These are phyloP conservation scores for Pungitius pungitius DNA, from an alignment of 2,113 vertebrate species.

Conservation along the genomic window DNA sequence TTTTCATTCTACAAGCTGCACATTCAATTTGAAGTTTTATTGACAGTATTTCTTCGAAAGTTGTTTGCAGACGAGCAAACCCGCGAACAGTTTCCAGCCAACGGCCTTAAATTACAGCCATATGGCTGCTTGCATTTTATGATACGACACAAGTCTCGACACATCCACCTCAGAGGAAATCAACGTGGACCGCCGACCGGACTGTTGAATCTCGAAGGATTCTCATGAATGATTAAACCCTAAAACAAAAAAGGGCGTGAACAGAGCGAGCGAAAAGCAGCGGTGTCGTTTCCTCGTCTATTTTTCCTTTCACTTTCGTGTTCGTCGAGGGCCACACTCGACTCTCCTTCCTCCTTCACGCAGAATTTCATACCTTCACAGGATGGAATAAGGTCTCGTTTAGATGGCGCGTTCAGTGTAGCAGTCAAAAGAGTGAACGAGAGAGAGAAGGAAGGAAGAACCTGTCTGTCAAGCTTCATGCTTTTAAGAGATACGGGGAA, in stretches of 20 bases:
- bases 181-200: not conserved
- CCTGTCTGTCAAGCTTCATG: not conserved
- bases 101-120: constrained; percentile 15
- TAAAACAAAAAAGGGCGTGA: not conserved
- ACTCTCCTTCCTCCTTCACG: not conserved
- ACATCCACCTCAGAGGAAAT: constrained; percentile 8
- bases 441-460: not conserved
- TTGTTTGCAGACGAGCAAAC: not conserved
- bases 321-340: not conserved
- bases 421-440: not conserved
- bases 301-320: not conserved
- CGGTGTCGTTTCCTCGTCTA: constrained; percentile 14
- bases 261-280: not conserved
- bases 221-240: constrained; percentile 38
- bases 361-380: not conserved
- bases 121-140: constrained; percentile 30
- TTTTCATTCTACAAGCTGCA: not conserved
- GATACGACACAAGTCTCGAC: constrained; percentile 35
- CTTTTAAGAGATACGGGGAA: not conserved
- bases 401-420: not conserved
- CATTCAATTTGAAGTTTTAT: not conserved
- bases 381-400: not conserved
- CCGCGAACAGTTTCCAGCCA: not conserved
- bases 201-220: not conserved
- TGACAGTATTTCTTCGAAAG: not conserved